Evolutionary conservation across 2,888 invertebrate genomes (phyloP), one percentile per base, ranked within the genome.

Genomic region (Carpatolechia fugitivella): DNA sequence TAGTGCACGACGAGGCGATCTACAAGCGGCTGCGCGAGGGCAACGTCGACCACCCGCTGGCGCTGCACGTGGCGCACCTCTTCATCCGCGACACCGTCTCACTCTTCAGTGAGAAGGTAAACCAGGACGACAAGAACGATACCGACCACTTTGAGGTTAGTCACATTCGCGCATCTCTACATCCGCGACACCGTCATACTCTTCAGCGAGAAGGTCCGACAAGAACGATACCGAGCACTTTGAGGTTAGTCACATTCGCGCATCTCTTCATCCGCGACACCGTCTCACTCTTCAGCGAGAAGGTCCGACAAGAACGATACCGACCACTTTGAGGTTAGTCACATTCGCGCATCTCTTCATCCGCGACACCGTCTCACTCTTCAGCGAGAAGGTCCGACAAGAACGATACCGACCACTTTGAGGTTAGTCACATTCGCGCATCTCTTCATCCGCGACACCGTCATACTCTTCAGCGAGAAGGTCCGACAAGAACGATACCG

Each of bases 71-170:
- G 58, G 98, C 99, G 11, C 99, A 99, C 86, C 92, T 99, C 62
- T 99, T 99, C 82, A 99, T 99, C 62, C 93, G 99, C 54, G 99
- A 99, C 85, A 95, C 98, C 0, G 95, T 99, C 3, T 98, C 98
- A 3, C 88, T 99, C 54, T 99, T 98, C 90, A 95, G 95, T 16
- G 99, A 99, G 85, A 98, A 98, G 79, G 92, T 99, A 11, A 85
- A 99, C 82, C 98, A 98, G 79, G 95, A 99, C 78, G 99, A 99
- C 80, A 88, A 92, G 36, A 95, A 96, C 68, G 99, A 99, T 72
- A 97, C 97, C 0, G 99, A 99, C 82, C 99, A 99, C 84, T 99
- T 99, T 90, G 99, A 99, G 93, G 97, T 97, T 55, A 59, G 66
- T 52, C 44, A 14, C 35, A 33, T n/a, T n/a, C n/a, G 3, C 24